Evolutionary conservation across 2,888 invertebrate genomes (phyloP).

Genomic region (Phyllotreta cruciferae): DNA sequence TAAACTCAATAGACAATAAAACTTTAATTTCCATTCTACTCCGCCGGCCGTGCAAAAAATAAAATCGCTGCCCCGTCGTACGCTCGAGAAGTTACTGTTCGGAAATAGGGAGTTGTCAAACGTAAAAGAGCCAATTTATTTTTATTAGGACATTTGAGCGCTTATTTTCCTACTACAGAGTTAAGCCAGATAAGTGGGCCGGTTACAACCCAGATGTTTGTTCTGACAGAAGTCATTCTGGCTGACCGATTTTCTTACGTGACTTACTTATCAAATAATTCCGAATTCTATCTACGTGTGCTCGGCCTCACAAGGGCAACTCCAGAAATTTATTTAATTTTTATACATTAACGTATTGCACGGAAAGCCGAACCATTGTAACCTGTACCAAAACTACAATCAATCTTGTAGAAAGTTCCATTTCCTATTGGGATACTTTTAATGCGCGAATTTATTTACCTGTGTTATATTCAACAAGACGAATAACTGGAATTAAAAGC

Average conservation of each 20-base stretch:
- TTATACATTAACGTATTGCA: too few species aligned
- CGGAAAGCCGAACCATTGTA: too few species aligned
- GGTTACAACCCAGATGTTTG: slow-evolving; percentile 38
- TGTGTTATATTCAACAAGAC: too few species aligned
- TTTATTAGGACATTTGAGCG: slow-evolving; percentile 32
- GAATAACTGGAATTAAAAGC: too few species aligned
- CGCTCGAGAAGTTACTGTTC: slow-evolving; percentile 4
- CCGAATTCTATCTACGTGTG: not conserved
- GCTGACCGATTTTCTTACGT: slow-evolving; percentile 37
- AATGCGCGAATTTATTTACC: too few species aligned
- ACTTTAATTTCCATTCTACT: slow-evolving; percentile 4
- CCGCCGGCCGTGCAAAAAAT: not conserved
- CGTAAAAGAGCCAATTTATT: slow-evolving; percentile 30
- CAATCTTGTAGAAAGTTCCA: too few species aligned
- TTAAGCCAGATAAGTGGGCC: slow-evolving; percentile 36
- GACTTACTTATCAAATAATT: slow-evolving; percentile 27
- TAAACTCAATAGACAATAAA: slow-evolving; percentile 1
- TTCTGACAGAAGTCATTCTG: slow-evolving; percentile 38
- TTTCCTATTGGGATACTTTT: too few species aligned
- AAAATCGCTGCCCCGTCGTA: not conserved
- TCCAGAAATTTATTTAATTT: too few species aligned
- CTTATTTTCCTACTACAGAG: slow-evolving; percentile 36
- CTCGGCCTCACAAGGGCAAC: too few species aligned
- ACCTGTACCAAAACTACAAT: too few species aligned
- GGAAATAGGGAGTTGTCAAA: slow-evolving; percentile 21